These are phyloP conservation scores for Xyrauchen texanus DNA, from an alignment of 2,113 vertebrate species.

Conservation along the genomic window DNA sequence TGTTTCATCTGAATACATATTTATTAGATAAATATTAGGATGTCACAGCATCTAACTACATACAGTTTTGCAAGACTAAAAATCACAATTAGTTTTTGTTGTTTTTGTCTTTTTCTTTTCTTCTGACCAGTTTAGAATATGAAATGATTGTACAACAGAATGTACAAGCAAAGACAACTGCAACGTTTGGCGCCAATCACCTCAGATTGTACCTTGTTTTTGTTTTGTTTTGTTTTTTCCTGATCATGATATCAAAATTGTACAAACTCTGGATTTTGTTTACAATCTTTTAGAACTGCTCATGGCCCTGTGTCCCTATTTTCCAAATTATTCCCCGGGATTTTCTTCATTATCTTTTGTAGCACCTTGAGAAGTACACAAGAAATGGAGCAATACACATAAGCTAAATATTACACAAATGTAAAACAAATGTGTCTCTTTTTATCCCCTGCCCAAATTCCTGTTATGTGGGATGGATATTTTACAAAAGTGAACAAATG, in stretches of 20 bases:
- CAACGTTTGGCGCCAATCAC: constrained; percentile 86
- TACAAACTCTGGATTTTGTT: constrained; percentile 98
- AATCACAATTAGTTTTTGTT: constrained; percentile 97
- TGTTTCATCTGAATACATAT: constrained; percentile 99
- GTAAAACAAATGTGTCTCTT: constrained; percentile 77
- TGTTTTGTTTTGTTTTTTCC: constrained; percentile 71
- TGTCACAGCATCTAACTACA: constrained; percentile 99
- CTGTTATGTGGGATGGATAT: constrained; percentile 81
- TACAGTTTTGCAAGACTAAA: constrained; percentile 99
- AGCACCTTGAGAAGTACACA: constrained; percentile 99
- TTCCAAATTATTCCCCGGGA: constrained; percentile 81
- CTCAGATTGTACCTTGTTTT: constrained; percentile 88
- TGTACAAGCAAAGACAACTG: constrained; percentile 97
- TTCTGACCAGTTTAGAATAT: constrained; percentile 97
- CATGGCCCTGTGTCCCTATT: constrained; percentile 62
- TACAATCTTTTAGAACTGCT: constrained; percentile 82
- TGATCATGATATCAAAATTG: constrained; percentile 95
- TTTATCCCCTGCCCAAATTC: constrained; percentile 62
- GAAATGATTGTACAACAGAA: constrained; percentile 98
- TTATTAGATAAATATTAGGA: constrained; percentile 99
- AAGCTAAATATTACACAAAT: constrained; percentile 97
- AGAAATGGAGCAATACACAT: constrained; percentile 96
- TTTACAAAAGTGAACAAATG: constrained; percentile 90
- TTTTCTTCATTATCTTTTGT: constrained; percentile 82
- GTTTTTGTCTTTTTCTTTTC: constrained; percentile 50